Evolutionary conservation across 2,797 vertebrate species (phyloP).

Genomic region (Pangasius mekongensis): DNA sequence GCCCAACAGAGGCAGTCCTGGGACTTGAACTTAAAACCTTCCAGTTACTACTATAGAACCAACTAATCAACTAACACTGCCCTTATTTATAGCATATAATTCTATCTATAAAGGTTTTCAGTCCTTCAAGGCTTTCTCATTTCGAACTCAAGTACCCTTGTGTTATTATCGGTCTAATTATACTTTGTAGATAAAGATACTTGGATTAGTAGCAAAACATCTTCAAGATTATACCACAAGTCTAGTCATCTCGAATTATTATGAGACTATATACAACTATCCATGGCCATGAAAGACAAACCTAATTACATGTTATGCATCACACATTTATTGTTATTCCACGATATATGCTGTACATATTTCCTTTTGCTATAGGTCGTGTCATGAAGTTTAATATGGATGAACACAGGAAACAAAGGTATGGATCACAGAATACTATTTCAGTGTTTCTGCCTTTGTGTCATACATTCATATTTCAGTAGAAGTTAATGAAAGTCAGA

Average conservation of each 20-base stretch:
- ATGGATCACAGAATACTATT: background rate
- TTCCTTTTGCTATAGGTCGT: slow-evolving; percentile 40
- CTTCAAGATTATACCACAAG: background rate
- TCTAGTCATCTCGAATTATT: background rate
- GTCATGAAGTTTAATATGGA: background rate
- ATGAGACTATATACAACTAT: background rate
- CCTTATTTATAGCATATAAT: slow-evolving; percentile 2
- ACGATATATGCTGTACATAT: slow-evolving; percentile 13
- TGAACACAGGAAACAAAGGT: slow-evolving; percentile 16
- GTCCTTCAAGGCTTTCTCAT: background rate
- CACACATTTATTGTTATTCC: slow-evolving; percentile 20
- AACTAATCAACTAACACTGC: background rate
- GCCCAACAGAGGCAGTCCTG: background rate
- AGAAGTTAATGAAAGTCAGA: background rate
- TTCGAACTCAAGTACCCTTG: background rate
- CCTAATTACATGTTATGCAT: slow-evolving; percentile 17
- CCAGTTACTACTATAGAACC: background rate
- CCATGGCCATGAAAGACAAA: slow-evolving; percentile 28
- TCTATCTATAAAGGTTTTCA: background rate
- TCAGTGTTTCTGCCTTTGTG: background rate
- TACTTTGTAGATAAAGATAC: background rate
- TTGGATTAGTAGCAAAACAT: background rate
- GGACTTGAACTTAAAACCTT: background rate
- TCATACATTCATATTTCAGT: slow-evolving; percentile 2
- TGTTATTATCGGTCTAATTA: background rate